Evolutionary conservation across 2,113 vertebrate species (phyloP).

Genomic region (Aramus guarauna): DNA sequence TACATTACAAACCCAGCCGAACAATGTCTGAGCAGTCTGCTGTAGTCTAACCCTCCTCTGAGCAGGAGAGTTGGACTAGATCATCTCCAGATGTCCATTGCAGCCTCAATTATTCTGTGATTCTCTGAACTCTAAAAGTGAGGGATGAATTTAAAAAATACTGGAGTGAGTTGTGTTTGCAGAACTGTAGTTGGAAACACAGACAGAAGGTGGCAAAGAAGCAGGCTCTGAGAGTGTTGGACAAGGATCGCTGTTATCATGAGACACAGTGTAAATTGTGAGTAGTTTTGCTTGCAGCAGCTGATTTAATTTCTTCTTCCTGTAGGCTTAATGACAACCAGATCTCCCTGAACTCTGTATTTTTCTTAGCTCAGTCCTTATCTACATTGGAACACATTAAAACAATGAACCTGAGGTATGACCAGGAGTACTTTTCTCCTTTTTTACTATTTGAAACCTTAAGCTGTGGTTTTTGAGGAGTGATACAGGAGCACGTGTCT

Average conservation of each 20-base stretch:
- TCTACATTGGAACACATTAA: slow-evolving; percentile 35
- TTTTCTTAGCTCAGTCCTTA: slow-evolving; percentile 71
- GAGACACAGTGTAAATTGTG: background rate
- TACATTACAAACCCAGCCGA: background rate
- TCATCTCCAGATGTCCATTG: background rate
- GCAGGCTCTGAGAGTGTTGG: background rate
- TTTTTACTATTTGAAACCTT: background rate
- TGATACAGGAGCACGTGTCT: background rate
- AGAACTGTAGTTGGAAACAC: background rate
- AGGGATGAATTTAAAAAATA: background rate
- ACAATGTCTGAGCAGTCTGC: background rate
- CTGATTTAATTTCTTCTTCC: background rate
- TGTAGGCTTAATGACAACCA: slow-evolving; percentile 78
- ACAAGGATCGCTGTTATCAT: fast-evolving
- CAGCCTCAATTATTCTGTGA: background rate
- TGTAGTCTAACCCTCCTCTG: background rate
- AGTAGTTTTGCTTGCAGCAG: background rate
- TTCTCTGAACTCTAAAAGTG: background rate
- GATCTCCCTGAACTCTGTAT: slow-evolving; percentile 68
- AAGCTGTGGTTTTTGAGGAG: background rate
- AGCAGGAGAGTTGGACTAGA: background rate
- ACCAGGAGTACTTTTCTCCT: background rate
- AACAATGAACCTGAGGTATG: slow-evolving; percentile 78
- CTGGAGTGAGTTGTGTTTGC: background rate
- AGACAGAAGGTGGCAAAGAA: background rate